Base-by-base conservation (phyloP, 64 coral and sea anemone species). In the Montipora efflorescens region DNA sequence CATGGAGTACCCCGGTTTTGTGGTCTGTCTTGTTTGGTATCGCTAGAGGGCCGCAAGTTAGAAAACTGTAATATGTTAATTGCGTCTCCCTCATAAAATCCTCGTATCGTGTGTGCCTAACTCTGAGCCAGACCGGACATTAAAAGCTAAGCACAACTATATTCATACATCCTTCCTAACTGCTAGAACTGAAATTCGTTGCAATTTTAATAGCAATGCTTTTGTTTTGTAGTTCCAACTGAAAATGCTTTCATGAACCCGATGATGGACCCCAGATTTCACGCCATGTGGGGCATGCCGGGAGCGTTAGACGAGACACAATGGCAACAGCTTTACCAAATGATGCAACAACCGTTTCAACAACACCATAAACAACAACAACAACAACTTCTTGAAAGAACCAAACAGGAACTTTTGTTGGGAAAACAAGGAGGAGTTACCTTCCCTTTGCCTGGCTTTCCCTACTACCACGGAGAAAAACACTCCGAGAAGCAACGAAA, bases 251-350 rank as follows among this genome's bases (percentile, higher is more conserved):
- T 93, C 59, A 72, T 93, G 44, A 83, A 93, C 6, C 79, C 90
- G 13, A 20, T 75, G 19, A 89, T 89, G 87, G 72, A 77, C n/a
- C 87, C 72, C 6, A 76, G 92, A 20, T 80, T 88, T 44, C 45
- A 45, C 18, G 45, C 43, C 62, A 86, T 86, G 64, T 93, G 85
- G 83, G 76, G 75, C 7, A 93, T 93, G 82, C 91, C 83, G 10
- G 82, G 71, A 75, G 49, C 74, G 14, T 36, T 79, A 76, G 92
- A 93, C 66, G 92, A 93, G n/a, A n/a, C 92, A 4, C 83, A 87
- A 48, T 93, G 84, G 84, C 92, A 93, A 45, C 92, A 93, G 64
- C 88, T 93, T 15, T 93, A 80, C 61, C 92, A 93, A 67, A 77
- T 77, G 87, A 89, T 89, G 72, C 72, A 59, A 15, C 70, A 48